Conservation (phyloP, 1,140 invertebrate genomes). For the Bradynema listronoti region DNA sequence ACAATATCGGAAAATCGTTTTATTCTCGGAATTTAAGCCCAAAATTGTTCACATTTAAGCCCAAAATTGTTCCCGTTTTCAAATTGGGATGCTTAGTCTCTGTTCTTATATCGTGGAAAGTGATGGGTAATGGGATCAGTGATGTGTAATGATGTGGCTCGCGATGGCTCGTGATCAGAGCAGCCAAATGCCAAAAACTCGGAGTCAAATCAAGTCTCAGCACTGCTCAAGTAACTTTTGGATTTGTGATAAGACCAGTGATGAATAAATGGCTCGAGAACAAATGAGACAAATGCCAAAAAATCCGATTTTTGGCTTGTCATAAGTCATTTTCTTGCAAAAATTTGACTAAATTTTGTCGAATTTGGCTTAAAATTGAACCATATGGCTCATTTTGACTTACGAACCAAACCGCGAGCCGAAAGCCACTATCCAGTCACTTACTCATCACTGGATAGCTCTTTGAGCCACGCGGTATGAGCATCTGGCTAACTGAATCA, state of each 20-base stretch:
- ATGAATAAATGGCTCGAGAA: not conserved
- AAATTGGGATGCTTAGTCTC: not conserved
- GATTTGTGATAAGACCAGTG: conserved; percentile 1
- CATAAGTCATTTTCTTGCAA: no score
- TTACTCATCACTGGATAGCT: not conserved
- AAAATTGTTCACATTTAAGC: not conserved
- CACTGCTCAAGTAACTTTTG: no score
- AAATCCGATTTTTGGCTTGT: no score
- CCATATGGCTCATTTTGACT: no score
- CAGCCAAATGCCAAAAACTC: no score
- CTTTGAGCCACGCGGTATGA: not conserved
- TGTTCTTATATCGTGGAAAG: not conserved
- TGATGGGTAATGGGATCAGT: not conserved
- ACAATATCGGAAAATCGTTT: not conserved
- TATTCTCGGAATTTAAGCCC: not conserved
- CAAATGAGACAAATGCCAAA: no score
- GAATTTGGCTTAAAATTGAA: no score
- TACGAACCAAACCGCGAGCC: no score
- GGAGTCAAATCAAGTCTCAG: no score
- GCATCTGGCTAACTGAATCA: not conserved
- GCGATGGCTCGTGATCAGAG: no score
- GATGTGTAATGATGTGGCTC: not conserved
- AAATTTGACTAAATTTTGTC: no score
- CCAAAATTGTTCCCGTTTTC: not conserved
- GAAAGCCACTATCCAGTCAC: no score